These are phyloP conservation scores for Lepidurus couesii DNA, from an alignment of 1,140 invertebrate species.

Conservation along the genomic window DNA sequence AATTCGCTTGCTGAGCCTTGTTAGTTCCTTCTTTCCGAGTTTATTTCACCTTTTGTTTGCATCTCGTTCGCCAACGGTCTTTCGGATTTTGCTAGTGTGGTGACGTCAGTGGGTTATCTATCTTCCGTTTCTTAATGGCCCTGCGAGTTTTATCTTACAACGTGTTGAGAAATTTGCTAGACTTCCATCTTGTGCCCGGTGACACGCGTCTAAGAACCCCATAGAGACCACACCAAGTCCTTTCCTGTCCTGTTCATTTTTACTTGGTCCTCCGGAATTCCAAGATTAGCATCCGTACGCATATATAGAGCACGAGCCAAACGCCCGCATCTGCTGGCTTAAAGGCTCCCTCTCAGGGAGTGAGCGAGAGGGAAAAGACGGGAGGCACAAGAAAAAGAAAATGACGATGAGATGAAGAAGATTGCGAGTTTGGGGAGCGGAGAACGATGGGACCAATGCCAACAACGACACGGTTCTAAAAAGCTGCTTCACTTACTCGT, in stretches of 20 bases:
- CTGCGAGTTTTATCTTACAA: constrained; percentile 8
- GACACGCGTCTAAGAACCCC: background rate
- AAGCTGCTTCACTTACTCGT: background rate
- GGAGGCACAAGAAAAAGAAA: background rate
- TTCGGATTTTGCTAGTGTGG: background rate
- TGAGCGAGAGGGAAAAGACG: background rate
- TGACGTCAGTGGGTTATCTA: background rate
- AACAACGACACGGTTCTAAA: background rate
- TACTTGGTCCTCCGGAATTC: constrained; percentile 12
- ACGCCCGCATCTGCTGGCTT: background rate
- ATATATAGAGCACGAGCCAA: constrained; percentile 11
- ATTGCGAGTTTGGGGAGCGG: background rate
- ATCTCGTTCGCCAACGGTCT: background rate
- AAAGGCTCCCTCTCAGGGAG: background rate
- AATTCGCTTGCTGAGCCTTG: background rate
- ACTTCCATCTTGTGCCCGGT: constrained; percentile 8
- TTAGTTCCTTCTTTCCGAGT: background rate
- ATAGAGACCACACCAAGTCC: background rate
- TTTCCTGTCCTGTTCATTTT: background rate
- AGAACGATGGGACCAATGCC: constrained; percentile 2
- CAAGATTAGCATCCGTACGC: constrained; percentile 7
- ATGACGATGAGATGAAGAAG: background rate
- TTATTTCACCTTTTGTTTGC: background rate
- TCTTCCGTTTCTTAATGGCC: background rate
- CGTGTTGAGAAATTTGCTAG: constrained; percentile 13